Percentiles rank a stretch among this genome's conserved stretches.
Conservation (phyloP, 1,140 invertebrate species). For the Parapsyche elsis region DNA sequence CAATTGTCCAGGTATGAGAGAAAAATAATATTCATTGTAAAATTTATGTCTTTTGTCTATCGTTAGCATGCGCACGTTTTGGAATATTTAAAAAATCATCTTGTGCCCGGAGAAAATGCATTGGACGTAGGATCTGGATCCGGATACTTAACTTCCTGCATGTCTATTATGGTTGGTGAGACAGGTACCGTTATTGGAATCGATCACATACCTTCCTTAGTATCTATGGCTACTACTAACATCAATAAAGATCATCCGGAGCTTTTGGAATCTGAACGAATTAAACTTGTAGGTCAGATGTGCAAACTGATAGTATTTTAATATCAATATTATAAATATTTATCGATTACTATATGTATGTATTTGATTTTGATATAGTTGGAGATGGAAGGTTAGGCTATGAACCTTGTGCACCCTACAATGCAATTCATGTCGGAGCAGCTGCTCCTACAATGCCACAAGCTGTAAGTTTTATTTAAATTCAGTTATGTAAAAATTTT, state of each 20-base stretch:
- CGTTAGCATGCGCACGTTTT: conserved; percentile 91
- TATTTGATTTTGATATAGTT: conserved; percentile 62
- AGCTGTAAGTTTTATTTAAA: conserved; percentile 67
- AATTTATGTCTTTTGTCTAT: conserved; percentile 28
- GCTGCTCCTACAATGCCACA: conserved; percentile 84
- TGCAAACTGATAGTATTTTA: neutral
- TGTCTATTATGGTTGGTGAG: conserved; percentile 87
- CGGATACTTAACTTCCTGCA: conserved; percentile 96
- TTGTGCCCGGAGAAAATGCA: conserved; percentile 81
- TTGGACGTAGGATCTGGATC: conserved; percentile 97
- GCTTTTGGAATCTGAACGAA: conserved; percentile 72
- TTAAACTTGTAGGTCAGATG: conserved; percentile 78
- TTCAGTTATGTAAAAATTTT: neutral
- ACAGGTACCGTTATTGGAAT: conserved; percentile 85
- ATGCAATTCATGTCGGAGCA: conserved; percentile 95
- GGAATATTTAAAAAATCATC: conserved; percentile 86
- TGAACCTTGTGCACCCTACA: conserved; percentile 79
- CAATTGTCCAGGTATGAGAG: no score
- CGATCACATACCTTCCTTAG: conserved; percentile 91
- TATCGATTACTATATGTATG: neutral
- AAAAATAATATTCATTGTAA: no score
- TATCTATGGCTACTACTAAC: conserved; percentile 80
- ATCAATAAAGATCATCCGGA: conserved; percentile 80
- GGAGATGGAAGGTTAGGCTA: conserved; percentile 89
- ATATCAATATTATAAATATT: conserved; percentile 15